These are phyloP conservation scores for Nothocercus nigrocapillus DNA, from an alignment of 2,113 vertebrate species.

Conservation along the genomic window DNA sequence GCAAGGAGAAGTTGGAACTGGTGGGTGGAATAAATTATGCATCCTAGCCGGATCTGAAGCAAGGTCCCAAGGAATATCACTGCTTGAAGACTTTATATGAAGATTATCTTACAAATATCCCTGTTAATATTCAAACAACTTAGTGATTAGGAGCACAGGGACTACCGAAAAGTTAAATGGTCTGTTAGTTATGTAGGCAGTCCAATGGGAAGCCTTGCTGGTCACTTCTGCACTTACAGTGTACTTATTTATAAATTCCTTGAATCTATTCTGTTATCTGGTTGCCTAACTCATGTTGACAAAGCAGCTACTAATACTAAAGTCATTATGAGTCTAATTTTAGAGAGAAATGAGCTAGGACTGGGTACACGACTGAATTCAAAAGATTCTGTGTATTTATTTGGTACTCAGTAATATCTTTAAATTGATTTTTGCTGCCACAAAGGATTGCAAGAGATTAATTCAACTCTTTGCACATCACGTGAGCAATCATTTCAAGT, in stretches of 20 bases:
- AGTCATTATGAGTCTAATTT: not conserved
- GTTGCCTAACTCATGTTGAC: not conserved
- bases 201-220: not conserved
- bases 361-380: not conserved
- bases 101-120: not conserved
- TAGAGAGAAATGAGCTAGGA: not conserved
- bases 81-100: not conserved
- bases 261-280: not conserved
- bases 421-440: not conserved
- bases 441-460: not conserved
- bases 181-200: not conserved
- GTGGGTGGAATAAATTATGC: accelerated
- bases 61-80: not conserved
- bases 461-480: not conserved
- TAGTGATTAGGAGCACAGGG: not conserved
- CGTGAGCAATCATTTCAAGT: not conserved
- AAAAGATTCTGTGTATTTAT: not conserved
- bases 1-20: not conserved
- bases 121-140: not conserved
- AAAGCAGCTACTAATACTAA: not conserved
- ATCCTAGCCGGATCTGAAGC: not conserved
- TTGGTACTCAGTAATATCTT: not conserved
- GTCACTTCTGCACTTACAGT: not conserved
- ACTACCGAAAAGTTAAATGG: not conserved
- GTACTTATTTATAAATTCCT: not conserved